A percentile compares a stretch with the other conserved stretches of the same genome.
Conservation (phyloP, 2,797 vertebrate species). For the Alectoris magna region DNA sequence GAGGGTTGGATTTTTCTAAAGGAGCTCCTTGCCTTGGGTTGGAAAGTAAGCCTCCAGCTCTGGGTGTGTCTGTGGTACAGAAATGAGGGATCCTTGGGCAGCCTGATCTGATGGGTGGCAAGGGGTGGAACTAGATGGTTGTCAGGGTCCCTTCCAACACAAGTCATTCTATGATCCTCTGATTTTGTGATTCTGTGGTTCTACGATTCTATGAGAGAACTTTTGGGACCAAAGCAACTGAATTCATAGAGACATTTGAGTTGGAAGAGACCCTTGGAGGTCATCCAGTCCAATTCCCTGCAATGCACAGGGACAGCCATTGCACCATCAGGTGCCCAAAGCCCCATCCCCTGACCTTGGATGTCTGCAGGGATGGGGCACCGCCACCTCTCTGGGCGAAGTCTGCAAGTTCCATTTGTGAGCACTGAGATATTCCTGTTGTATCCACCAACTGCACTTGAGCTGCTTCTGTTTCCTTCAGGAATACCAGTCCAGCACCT, state of each 20-base stretch:
- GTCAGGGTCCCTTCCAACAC: not conserved
- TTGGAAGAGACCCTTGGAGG: too few relatives aligned
- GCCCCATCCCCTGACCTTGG: too few relatives aligned
- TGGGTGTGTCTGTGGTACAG: not conserved
- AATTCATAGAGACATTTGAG: not conserved
- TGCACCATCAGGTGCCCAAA: too few relatives aligned
- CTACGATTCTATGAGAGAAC: not conserved
- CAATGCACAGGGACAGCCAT: too few relatives aligned
- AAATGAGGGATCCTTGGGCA: not conserved
- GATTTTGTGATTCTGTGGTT: not conserved
- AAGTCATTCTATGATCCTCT: not conserved
- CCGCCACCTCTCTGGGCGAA: too few relatives aligned
- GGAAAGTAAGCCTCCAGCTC: not conserved
- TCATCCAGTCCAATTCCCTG: too few relatives aligned
- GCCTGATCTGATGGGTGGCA: not conserved
- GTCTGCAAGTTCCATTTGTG: not conserved
- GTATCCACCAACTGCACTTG: not conserved
- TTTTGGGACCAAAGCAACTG: not conserved
- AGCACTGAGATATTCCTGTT: not conserved
- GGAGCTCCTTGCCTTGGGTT: not conserved
- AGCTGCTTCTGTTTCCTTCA: not conserved
- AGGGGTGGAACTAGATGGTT: not conserved
- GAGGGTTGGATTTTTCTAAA: too few relatives aligned
- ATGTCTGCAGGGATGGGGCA: too few relatives aligned
- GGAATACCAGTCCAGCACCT: not conserved